phyloP scores from a whole-genome alignment of 2,888 invertebrate genomes.

The Spisula subtruncata region DNA sequence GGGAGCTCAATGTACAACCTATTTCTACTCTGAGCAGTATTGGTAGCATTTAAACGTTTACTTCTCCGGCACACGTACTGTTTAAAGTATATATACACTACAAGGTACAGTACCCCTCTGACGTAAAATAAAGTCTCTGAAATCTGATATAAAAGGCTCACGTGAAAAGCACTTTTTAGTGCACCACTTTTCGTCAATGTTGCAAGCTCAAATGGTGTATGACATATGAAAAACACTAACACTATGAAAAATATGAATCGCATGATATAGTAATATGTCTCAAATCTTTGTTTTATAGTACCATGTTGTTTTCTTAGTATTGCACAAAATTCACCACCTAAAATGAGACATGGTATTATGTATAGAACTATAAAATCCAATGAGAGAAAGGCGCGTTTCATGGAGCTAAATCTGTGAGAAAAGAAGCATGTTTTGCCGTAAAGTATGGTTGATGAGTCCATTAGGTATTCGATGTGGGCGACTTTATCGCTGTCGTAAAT shows the following conservation, averaged over 20 bases:
- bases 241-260: constrained; percentile 74
- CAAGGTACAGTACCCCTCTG: constrained; percentile 80
- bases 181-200: constrained; percentile 72
- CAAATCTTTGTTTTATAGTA: constrained; percentile 71
- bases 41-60: constrained; percentile 33
- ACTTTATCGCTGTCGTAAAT: constrained; percentile 67
- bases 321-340: constrained; percentile 64
- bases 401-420: constrained; percentile 75
- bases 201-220: constrained; percentile 78
- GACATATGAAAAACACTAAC: constrained; percentile 71
- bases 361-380: constrained; percentile 79
- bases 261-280: constrained; percentile 76
- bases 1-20: constrained; percentile 47
- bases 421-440: constrained; percentile 73
- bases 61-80: constrained; percentile 80
- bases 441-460: constrained; percentile 48
- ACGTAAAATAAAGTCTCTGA: constrained; percentile 66
- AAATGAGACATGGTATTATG: constrained; percentile 70
- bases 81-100: constrained; percentile 82
- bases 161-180: constrained; percentile 5
- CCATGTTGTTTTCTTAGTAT: constrained; percentile 70
- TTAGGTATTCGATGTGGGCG: constrained; percentile 41
- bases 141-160: constrained; percentile 62
- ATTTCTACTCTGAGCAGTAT: not conserved
- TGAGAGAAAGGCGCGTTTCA: constrained; percentile 75